Base-by-base conservation (phyloP, 2,888 invertebrate genomes). In the Protodeltote pygarga region DNA sequence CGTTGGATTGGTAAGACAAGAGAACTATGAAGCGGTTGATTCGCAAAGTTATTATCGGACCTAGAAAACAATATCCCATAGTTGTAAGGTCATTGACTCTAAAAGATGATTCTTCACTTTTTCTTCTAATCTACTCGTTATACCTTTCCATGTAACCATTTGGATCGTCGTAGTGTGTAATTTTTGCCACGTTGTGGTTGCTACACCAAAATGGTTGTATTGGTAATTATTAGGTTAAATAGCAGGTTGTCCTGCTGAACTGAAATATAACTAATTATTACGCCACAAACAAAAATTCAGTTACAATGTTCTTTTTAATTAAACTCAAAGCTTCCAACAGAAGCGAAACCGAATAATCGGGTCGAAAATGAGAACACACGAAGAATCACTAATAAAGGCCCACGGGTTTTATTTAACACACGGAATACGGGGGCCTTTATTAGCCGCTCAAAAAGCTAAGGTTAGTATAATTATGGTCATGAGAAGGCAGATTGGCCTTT, bases 381-480 rank as follows among this genome's bases (percentile, higher is more conserved):
- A 53, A 53, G 64, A 53, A 67, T 63, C 64, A 65, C 41, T 65
- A 65, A 65, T 67, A 65, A 59, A 64, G 67, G 64, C 53, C 45
- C 58, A 46, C 53, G 42, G 46, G 58, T 65, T 59, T 65, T 63
- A 65, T 65, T 65, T 59, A 57, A 61, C 68, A 65, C 61, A 64
- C 59, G 62, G 54, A 66, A 66, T 68, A 64, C 55, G 46, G 57
- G 46, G 53, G 61, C 62, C 62, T 63, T 70, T 71, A 66, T 66
- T 63, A 60, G 58, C 58, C 53, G 65, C 60, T 72, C 61, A 61
- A 65, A 64, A 66, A 67, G 71, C 68, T 69, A 70, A 73, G 75
- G 76, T 73, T 62, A 61, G 66, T 65, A 69, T 76, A 76, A 76
- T 76, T 75, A 73, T 69, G 68, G 71, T 68, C 66, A 73, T 73